These are phyloP conservation scores for Cryptus viduatorius DNA, from an alignment of 2,888 invertebrate genomes.

Conservation along the genomic window DNA sequence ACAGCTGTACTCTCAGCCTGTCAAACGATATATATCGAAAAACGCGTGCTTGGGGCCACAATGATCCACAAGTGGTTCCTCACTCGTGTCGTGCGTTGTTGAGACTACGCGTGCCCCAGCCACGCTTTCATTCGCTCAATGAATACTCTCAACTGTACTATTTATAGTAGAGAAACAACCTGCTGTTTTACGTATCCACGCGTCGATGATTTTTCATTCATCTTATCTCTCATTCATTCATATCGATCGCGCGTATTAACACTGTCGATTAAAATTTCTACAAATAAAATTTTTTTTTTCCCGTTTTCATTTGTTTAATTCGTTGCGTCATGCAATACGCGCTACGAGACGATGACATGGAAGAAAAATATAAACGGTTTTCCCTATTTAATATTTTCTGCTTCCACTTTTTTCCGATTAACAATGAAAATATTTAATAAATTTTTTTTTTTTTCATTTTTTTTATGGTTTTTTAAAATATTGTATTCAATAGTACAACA, in stretches of 20 bases:
- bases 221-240: conserved; percentile 15
- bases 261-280: too few relatives aligned
- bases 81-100: conserved; percentile 38
- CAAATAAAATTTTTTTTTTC: too few relatives aligned
- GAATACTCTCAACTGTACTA: conserved; percentile 12
- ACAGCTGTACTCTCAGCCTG: background rate
- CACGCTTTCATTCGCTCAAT: conserved; percentile 34
- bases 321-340: too few relatives aligned
- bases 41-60: conserved; percentile 58
- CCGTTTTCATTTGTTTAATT: too few relatives aligned
- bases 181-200: background rate
- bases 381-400: background rate
- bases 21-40: conserved; percentile 15
- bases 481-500: background rate
- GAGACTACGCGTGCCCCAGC: conserved; percentile 46
- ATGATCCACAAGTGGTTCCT: conserved; percentile 82
- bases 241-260: too few relatives aligned
- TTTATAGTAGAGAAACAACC: conserved; percentile 9
- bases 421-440: too few relatives aligned
- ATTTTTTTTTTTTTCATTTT: too few relatives aligned
- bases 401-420: background rate
- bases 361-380: background rate
- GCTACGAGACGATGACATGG: background rate
- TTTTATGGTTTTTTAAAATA: background rate
- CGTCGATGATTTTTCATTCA: conserved; percentile 24